Evolutionary conservation across 1,140 invertebrate species (phyloP), one percentile per base, ranked within the genome.

Genomic region (Drosophila truncata): DNA sequence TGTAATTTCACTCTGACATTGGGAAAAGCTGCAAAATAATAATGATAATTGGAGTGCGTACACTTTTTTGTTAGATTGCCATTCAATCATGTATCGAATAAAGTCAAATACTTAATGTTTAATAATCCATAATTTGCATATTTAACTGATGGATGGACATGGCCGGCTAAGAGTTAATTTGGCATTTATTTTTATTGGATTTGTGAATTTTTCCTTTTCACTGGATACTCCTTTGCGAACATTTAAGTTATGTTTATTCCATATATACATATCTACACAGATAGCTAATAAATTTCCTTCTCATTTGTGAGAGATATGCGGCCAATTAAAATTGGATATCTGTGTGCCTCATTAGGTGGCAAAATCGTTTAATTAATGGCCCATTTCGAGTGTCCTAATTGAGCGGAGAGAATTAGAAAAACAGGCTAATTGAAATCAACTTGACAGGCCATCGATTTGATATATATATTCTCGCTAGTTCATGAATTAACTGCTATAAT

Each of bases 121-220:
- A 61, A 88, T 88, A 80, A 86, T 86, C 70, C 80, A 77, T 67
- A 77, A 88, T 86, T 86, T 88, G 71, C 76, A 86, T 86, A 78
- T 84, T 78, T 66, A 71, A 65, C 49, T 46, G 44, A 58, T 46
- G 44, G 46, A 47, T 47, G 42, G 41, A 14, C 47, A 27, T 37
- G 47, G 10, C 18, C 63, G 4, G 33, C 50, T n/a, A 35, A 49
- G 44, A 59, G 41, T 61, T 66, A 73, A 70, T 70, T 70, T 73
- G 20, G 57, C 20, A 66, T 57, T 78, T 76, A 42, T 65, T 78
- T 33, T 46, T 42, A 50, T 50, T 50, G 49, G 27, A 50, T 50
- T 41, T 46, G 20, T 9, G 31, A 33, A 70, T 70, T 39, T 59
- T 70, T 59, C 50, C 37, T 13, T 41, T 27, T 13, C 23, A 23